A percentile compares a stretch with the other conserved stretches of the same genome.
Evolutionary conservation across 2,113 vertebrate species (phyloP).

Genomic region (Lota lota): DNA sequence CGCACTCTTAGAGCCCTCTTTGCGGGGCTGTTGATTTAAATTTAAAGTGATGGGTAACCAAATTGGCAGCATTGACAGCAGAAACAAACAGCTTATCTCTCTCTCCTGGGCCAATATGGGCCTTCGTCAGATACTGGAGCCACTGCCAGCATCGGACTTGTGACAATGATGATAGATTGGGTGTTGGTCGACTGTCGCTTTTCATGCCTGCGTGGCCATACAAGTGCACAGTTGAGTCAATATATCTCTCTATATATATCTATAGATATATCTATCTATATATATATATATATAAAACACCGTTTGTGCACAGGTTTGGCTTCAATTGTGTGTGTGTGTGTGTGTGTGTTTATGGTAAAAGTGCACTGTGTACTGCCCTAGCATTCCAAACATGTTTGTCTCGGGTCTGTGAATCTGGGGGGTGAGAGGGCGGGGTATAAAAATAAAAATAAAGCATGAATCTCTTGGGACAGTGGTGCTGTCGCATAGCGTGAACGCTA

Average conservation of each 20-base stretch:
- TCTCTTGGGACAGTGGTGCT: conserved; percentile 47
- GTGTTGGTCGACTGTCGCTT: conserved; percentile 61
- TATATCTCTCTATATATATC: conserved; percentile 18
- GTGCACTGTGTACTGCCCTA: neutral
- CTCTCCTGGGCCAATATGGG: conserved; percentile 67
- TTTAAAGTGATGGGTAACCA: conserved; percentile 71
- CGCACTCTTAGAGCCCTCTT: conserved; percentile 61
- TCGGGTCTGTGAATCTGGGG: neutral
- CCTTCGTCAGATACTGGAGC: conserved; percentile 65
- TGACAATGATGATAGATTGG: conserved; percentile 71
- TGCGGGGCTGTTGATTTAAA: conserved; percentile 71
- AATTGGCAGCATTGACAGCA: conserved; percentile 72
- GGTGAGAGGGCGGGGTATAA: conserved; percentile 34
- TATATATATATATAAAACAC: neutral
- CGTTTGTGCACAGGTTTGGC: conserved; percentile 3
- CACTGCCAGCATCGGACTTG: conserved; percentile 63
- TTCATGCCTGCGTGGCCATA: conserved; percentile 23
- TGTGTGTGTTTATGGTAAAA: neutral
- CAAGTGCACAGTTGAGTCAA: neutral
- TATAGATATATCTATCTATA: conserved; percentile 3
- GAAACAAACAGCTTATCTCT: conserved; percentile 73
- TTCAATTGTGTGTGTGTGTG: conserved; percentile 3
- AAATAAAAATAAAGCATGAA: conserved; percentile 28
- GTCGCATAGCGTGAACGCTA: conserved; percentile 55
- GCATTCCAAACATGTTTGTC: conserved; percentile 9